Evolutionary conservation across 2,113 vertebrate species (phyloP).

Genomic region (Piprites chloris): DNA sequence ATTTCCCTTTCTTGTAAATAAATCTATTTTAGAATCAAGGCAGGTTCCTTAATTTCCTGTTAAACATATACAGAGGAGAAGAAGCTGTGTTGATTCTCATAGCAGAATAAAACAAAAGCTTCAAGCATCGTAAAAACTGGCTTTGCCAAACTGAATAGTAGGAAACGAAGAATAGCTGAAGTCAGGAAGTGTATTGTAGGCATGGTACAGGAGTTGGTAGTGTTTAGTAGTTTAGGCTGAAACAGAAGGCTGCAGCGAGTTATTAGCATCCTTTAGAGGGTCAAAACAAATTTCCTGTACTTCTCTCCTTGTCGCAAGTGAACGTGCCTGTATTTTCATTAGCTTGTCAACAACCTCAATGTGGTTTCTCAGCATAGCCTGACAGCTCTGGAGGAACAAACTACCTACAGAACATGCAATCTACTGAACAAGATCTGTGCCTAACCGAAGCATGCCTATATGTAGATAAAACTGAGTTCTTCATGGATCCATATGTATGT

Average conservation of each 20-base stretch:
- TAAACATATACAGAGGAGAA: slow-evolving; percentile 57
- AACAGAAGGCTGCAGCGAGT: slow-evolving; percentile 4
- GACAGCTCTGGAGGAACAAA: slow-evolving; percentile 30
- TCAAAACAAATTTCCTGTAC: slow-evolving; percentile 39
- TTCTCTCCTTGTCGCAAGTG: slow-evolving; percentile 5
- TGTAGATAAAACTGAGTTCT: background rate
- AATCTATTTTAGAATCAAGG: slow-evolving; percentile 32
- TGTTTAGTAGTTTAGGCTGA: slow-evolving; percentile 48
- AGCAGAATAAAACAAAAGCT: slow-evolving; percentile 50
- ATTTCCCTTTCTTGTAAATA: slow-evolving; percentile 34
- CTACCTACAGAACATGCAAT: background rate
- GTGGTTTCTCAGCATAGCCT: background rate
- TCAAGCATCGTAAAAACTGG: slow-evolving; percentile 19
- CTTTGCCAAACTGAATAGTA: slow-evolving; percentile 56
- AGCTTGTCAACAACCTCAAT: background rate
- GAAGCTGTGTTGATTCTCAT: slow-evolving; percentile 27
- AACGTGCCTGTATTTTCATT: slow-evolving; percentile 34
- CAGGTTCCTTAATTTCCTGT: slow-evolving; percentile 53
- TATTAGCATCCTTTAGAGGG: slow-evolving; percentile 19
- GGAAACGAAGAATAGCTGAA: slow-evolving; percentile 61
- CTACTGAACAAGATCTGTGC: background rate
- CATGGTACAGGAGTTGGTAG: slow-evolving; percentile 32
- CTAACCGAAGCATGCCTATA: background rate
- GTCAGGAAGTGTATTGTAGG: slow-evolving; percentile 58
- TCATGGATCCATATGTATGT: background rate